These are phyloP conservation scores for Bombus pascuorum DNA, from an alignment of 1,140 invertebrate species.

Conservation along the genomic window DNA sequence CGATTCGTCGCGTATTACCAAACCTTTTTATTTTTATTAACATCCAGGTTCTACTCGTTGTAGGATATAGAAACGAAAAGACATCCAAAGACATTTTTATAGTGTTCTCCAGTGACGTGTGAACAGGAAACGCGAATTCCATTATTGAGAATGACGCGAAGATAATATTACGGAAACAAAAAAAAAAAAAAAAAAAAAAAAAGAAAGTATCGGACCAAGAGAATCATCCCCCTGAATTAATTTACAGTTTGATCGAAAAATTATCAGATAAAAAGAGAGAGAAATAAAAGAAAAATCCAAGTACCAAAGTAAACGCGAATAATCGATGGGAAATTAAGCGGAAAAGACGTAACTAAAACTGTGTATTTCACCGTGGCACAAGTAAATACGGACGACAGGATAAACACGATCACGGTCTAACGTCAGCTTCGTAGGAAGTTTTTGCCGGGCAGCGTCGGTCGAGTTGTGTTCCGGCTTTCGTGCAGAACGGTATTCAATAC, in stretches of 20 bases:
- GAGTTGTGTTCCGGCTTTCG: slow-evolving; percentile 27
- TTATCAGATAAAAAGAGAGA: not conserved
- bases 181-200: too few relatives aligned
- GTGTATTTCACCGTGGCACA: not conserved
- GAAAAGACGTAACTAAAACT: not conserved
- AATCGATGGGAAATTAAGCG: slow-evolving; percentile 5
- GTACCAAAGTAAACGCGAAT: too few relatives aligned
- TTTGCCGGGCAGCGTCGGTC: not conserved
- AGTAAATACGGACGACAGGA: not conserved
- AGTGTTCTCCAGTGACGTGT: not conserved
- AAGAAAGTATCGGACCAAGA: too few relatives aligned
- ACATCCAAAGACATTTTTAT: too few relatives aligned
- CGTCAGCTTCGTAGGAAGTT: not conserved
- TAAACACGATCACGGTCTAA: not conserved
- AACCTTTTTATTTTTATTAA: not conserved
- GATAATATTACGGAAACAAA: not conserved
- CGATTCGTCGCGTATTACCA: not conserved
- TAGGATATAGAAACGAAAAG: not conserved
- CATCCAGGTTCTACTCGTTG: not conserved
- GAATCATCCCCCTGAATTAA: not conserved
- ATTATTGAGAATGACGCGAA: not conserved
- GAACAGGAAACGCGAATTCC: not conserved
- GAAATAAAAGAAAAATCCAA: not conserved
- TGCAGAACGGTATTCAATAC: slow-evolving; percentile 48
- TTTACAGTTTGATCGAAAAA: not conserved